Percentiles rank a stretch among this genome's conserved stretches.
Conservation (phyloP, 2,113 vertebrate species). For the Peromyscus californicus region DNA sequence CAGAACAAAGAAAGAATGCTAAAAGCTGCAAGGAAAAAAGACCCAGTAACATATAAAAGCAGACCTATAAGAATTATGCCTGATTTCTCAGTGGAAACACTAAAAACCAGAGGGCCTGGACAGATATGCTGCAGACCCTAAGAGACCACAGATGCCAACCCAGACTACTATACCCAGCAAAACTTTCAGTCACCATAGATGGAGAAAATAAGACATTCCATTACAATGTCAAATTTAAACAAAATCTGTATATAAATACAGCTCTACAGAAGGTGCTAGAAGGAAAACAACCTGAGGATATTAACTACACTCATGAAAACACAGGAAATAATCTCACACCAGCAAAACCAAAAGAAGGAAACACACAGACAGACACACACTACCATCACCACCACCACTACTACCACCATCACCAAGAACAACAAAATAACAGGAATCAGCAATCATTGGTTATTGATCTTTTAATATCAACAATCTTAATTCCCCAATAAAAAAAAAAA, state of each 20-base stretch:
- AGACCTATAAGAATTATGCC: not conserved
- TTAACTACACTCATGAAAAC: not conserved
- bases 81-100: not conserved
- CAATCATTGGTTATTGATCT: not conserved
- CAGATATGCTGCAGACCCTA: not conserved
- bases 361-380: not conserved
- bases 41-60: not conserved
- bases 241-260: not conserved
- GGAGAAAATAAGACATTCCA: not conserved
- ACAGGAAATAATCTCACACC: not conserved
- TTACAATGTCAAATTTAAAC: not conserved
- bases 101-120: not conserved
- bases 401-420: not conserved
- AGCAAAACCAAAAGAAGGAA: not conserved
- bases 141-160: not conserved
- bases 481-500: not conserved
- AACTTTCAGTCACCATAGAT: not conserved
- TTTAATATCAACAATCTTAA: not conserved
- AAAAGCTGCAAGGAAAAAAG: not conserved
- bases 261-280: not conserved
- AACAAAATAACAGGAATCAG: not conserved
- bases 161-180: not conserved
- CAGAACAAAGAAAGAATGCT: not conserved
- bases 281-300: not conserved
- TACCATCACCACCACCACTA: not conserved